phyloP scores from a whole-genome alignment of 2,797 vertebrate species.

The Xenops minutus region DNA sequence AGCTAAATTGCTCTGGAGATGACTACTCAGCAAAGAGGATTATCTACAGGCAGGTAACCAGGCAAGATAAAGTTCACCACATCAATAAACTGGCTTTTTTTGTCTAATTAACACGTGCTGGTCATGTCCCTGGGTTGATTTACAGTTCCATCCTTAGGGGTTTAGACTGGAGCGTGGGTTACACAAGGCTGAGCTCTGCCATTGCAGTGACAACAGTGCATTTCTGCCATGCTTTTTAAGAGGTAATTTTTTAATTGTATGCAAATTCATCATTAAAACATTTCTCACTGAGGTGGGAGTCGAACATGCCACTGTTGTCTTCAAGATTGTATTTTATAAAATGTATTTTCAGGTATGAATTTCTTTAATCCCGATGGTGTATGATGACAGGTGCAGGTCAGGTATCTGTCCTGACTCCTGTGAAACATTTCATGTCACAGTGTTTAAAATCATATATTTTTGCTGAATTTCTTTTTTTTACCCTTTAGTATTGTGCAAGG shows the following conservation, averaged over 20 bases:
- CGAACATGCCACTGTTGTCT: neutral
- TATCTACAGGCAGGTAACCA: conserved; percentile 7
- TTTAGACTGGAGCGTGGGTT: neutral
- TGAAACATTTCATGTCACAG: neutral
- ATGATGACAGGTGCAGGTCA: neutral
- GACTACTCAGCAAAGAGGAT: conserved; percentile 1
- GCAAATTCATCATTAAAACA: neutral
- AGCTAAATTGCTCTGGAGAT: neutral
- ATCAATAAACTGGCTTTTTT: neutral
- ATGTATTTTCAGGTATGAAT: neutral
- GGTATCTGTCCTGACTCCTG: neutral
- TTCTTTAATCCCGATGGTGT: neutral
- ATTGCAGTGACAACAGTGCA: neutral
- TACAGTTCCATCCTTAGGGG: neutral
- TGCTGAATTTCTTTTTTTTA: neutral
- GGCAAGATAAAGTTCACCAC: neutral
- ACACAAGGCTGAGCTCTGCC: neutral
- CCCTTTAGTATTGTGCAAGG: neutral
- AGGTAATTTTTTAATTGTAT: neutral
- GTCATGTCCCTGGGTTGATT: neutral
- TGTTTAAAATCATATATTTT: neutral
- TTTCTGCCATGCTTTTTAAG: neutral
- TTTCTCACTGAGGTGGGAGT: neutral
- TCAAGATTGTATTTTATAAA: neutral
- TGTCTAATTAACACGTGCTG: neutral